Conservation (phyloP, 2,797 vertebrate species). For the Poecilia velifera region DNA sequence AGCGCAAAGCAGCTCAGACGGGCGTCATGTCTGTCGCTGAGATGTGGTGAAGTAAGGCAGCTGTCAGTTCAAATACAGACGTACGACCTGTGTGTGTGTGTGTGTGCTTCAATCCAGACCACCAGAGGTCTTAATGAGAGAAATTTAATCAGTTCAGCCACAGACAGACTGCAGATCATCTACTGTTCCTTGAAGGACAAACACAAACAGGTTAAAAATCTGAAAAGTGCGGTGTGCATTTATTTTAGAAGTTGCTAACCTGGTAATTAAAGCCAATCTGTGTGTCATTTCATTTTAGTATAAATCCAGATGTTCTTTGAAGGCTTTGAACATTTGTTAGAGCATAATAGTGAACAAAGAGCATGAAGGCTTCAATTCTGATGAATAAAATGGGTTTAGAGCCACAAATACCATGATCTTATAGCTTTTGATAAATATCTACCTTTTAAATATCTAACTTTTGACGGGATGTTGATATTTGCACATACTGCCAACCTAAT, state of each 20-base stretch:
- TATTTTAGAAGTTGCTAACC: neutral
- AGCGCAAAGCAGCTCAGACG: slow-evolving; percentile 54
- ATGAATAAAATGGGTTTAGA: neutral
- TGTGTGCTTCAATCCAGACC: slow-evolving; percentile 53
- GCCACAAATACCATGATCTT: neutral
- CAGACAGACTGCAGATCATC: slow-evolving; percentile 54
- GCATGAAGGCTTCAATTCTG: neutral
- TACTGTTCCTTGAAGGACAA: slow-evolving; percentile 12
- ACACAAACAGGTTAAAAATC: neutral
- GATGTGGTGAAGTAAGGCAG: slow-evolving; percentile 77
- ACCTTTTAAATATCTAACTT: too few species aligned
- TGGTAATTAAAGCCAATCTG: neutral
- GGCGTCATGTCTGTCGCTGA: slow-evolving; percentile 53
- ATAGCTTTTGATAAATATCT: neutral
- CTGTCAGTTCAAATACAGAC: slow-evolving; percentile 77
- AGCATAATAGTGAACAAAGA: neutral
- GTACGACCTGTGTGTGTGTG: slow-evolving; percentile 35
- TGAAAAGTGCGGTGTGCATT: neutral
- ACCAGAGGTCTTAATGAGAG: slow-evolving; percentile 58
- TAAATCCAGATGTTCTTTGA: neutral
- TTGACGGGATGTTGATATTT: neutral
- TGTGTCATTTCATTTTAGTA: neutral
- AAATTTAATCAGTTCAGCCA: slow-evolving; percentile 66
- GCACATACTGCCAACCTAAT: neutral
- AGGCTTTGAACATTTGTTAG: neutral